Evolutionary conservation across 2,797 vertebrate genomes (phyloP).

Genomic region (Smutsia gigantea): DNA sequence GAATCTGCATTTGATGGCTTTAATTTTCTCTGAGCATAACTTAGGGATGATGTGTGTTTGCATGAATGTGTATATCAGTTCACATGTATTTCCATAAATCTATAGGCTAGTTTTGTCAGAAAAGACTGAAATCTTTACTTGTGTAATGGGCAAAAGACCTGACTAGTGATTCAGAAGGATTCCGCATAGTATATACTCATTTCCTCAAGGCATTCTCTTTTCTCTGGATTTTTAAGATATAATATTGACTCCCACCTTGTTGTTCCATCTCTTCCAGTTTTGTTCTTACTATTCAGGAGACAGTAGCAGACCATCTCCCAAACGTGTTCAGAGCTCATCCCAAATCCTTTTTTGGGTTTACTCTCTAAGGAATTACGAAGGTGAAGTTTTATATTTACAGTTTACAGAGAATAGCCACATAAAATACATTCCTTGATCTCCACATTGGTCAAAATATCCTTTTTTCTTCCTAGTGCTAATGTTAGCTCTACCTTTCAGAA

Average conservation of each 20-base stretch:
- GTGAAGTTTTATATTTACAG: not conserved
- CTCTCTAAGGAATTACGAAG: not conserved
- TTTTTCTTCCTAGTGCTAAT: not conserved
- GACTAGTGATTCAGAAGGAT: not conserved
- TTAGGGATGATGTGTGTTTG: not conserved
- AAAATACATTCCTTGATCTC: not conserved
- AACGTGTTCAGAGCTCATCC: not conserved
- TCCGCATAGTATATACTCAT: not conserved
- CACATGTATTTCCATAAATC: not conserved
- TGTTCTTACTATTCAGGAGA: not conserved
- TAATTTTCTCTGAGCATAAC: not conserved
- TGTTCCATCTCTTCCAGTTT: not conserved
- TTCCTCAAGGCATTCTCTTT: not conserved
- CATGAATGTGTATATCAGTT: accelerated
- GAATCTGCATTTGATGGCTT: not conserved
- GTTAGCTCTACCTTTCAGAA: not conserved
- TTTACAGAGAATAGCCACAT: not conserved
- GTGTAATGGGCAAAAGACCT: not conserved
- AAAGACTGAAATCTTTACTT: not conserved
- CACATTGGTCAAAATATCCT: not conserved
- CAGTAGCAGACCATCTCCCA: not conserved
- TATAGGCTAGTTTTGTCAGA: not conserved
- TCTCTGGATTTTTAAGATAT: not conserved
- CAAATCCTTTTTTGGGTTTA: not conserved
- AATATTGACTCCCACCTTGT: not conserved